Evolutionary conservation across 2,113 vertebrate species (phyloP).

Genomic region (Cheirogaleus medius): DNA sequence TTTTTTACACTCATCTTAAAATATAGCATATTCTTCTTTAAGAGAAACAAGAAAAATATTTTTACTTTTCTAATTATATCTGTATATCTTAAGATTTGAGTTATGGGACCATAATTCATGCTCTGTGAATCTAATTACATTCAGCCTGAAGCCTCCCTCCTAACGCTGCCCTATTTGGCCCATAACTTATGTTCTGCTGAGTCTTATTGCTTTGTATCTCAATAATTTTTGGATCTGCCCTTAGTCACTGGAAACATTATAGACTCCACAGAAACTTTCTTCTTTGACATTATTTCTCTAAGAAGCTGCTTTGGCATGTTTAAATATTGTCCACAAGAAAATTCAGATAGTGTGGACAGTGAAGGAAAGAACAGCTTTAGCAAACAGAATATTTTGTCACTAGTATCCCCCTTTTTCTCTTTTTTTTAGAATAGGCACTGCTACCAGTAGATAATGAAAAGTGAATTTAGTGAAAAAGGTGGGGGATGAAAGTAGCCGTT

Average conservation of each 20-base stretch:
- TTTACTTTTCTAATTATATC: not conserved
- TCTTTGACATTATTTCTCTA: not conserved
- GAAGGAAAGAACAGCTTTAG: not conserved
- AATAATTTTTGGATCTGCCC: not conserved
- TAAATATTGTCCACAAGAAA: constrained; percentile 45
- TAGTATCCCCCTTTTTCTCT: not conserved
- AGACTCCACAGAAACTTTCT: constrained; percentile 5
- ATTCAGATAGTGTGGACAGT: not conserved
- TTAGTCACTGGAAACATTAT: not conserved
- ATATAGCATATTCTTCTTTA: not conserved
- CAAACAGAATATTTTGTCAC: constrained; percentile 43
- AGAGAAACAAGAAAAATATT: not conserved
- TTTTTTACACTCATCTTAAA: not conserved
- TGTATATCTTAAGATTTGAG: constrained; percentile 29
- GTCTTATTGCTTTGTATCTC: constrained; percentile 47
- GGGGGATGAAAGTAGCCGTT: constrained; percentile 11
- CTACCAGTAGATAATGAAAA: constrained; percentile 63
- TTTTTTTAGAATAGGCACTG: not conserved
- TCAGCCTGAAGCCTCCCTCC: not conserved
- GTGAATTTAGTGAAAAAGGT: constrained; percentile 46
- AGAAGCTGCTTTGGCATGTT: constrained; percentile 26
- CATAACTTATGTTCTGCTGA: constrained; percentile 26
- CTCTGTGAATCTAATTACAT: not conserved
- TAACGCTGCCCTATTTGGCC: not conserved
- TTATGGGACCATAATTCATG: constrained; percentile 40